Conservation (phyloP, 2,113 vertebrate genomes). For the Trinectes maculatus region DNA sequence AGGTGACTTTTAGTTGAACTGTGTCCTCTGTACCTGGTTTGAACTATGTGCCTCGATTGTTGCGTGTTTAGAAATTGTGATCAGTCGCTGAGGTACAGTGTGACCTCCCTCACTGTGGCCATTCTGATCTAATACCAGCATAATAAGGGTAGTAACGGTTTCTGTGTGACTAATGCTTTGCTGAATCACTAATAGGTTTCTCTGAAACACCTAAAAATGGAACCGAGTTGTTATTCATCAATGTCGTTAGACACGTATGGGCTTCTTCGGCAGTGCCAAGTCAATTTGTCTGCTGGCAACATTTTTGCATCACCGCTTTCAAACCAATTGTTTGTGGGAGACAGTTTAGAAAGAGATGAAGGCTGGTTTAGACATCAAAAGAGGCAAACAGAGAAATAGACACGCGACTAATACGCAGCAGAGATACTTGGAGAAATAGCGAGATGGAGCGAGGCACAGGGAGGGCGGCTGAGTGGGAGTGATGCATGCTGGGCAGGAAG, state of each 20-base stretch:
- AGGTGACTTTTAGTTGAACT: too few species aligned
- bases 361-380: background rate
- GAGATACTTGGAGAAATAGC: conserved; percentile 34
- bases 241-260: background rate
- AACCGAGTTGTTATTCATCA: background rate
- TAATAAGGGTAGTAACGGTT: background rate
- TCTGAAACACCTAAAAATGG: background rate
- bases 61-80: background rate
- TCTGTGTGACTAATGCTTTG: background rate
- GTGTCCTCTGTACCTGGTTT: too few species aligned
- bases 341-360: background rate
- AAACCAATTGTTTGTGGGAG: background rate
- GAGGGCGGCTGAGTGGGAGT: conserved; percentile 71
- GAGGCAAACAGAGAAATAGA: conserved; percentile 10
- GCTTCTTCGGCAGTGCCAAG: background rate
- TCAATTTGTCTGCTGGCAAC: background rate
- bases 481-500: conserved; percentile 75
- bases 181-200: background rate
- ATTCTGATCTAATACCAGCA: background rate
- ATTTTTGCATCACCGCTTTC: background rate
- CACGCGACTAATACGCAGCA: background rate
- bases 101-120: background rate
- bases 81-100: background rate
- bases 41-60: too few species aligned
- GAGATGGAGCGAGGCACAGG: conserved; percentile 42